These are phyloP conservation scores for Dipodomys merriami DNA, from an alignment of 2,113 vertebrate genomes.

Conservation along the genomic window DNA sequence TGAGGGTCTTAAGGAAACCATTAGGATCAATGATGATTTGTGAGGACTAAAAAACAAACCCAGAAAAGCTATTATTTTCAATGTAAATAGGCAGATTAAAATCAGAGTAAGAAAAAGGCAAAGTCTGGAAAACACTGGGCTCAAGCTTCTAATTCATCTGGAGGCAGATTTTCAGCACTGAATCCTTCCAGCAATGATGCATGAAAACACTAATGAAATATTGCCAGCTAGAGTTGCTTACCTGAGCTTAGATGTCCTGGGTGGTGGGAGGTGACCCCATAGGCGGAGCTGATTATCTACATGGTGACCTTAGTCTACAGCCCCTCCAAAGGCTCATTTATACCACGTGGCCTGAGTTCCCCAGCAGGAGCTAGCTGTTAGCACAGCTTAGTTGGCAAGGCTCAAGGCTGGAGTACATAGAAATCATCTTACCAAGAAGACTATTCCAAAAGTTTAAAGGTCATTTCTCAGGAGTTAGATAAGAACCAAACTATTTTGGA, in stretches of 20 bases:
- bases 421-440: neutral
- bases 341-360: neutral
- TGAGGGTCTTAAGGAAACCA: neutral
- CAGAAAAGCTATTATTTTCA: neutral
- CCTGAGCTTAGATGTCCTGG: neutral
- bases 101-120: neutral
- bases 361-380: neutral
- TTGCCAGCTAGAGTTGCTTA: neutral
- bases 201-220: neutral
- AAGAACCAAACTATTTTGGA: neutral
- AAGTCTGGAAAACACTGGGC: neutral
- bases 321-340: neutral
- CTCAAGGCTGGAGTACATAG: neutral
- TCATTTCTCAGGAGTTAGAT: neutral
- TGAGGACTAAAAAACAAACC: neutral
- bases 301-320: neutral
- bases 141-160: neutral
- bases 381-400: neutral
- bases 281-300: neutral
- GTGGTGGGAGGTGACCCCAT: neutral
- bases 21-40: neutral
- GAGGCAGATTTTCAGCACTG: neutral
- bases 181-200: neutral
- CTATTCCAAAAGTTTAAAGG: slow-evolving; percentile 26
- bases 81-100: neutral